phyloP scores from a whole-genome alignment of 2,797 vertebrate species.

The Amniataba percoides region DNA sequence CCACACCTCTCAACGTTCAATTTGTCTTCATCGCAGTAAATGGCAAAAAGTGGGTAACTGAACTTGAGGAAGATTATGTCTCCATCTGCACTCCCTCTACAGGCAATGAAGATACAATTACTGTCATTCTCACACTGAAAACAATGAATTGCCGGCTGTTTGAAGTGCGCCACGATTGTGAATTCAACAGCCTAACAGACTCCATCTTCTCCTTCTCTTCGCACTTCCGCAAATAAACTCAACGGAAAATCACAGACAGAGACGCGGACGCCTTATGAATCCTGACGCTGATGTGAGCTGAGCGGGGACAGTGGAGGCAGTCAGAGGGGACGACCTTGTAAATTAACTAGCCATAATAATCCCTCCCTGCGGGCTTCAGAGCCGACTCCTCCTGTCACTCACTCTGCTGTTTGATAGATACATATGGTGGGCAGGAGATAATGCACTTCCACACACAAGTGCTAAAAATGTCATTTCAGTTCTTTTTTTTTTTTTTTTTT shows the following conservation, averaged over 20 bases:
- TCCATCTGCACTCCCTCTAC: slow-evolving; percentile 49
- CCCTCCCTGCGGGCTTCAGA: slow-evolving; percentile 59
- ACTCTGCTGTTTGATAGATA: slow-evolving; percentile 51
- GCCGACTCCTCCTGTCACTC: slow-evolving; percentile 67
- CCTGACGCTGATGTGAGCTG: slow-evolving; percentile 33
- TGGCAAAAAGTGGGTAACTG: slow-evolving; percentile 42
- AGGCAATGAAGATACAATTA: slow-evolving; percentile 41
- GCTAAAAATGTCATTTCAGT: slow-evolving; percentile 44
- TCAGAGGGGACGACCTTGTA: slow-evolving; percentile 77
- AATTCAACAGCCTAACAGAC: slow-evolving; percentile 11
- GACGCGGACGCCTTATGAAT: slow-evolving; percentile 11
- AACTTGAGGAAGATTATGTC: slow-evolving; percentile 52
- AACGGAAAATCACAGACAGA: slow-evolving; percentile 18
- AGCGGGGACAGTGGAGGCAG: slow-evolving; percentile 46
- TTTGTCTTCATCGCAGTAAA: slow-evolving; percentile 55
- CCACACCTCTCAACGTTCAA: slow-evolving; percentile 16
- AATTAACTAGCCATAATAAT: slow-evolving; percentile 80
- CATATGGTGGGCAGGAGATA: slow-evolving; percentile 41
- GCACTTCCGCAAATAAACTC: slow-evolving; percentile 5
- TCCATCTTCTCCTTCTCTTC: slow-evolving; percentile 9
- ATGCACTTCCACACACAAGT: slow-evolving; percentile 45
- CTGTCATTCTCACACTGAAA: slow-evolving; percentile 45
- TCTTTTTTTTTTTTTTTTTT: slow-evolving; percentile 48
- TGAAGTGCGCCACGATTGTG: slow-evolving; percentile 3
- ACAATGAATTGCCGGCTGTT: slow-evolving; percentile 36